Conservation (phyloP, 2,113 vertebrate genomes). For the Pseudopipra pipra region DNA sequence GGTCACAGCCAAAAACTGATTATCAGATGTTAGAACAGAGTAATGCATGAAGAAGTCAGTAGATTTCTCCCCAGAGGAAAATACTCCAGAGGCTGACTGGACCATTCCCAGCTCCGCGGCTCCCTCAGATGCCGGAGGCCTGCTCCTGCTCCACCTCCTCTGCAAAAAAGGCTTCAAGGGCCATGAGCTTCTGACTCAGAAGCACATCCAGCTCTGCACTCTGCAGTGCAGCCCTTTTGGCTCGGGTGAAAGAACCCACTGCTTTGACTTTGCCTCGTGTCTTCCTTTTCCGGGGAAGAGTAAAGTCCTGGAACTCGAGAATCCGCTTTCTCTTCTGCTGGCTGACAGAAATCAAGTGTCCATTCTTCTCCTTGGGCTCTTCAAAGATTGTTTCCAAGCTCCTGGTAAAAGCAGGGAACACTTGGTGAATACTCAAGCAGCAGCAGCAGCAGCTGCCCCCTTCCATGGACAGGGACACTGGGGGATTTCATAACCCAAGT, state of each 20-base stretch:
- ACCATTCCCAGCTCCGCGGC: background rate
- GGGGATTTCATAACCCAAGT: background rate
- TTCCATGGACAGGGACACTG: background rate
- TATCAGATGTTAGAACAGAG: background rate
- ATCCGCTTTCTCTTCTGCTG: constrained; percentile 91
- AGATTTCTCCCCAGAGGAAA: background rate
- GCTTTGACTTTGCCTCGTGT: constrained; percentile 72
- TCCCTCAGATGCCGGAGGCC: constrained; percentile 33
- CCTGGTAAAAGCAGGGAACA: constrained; percentile 66
- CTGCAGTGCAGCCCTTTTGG: constrained; percentile 79
- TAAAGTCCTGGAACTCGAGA: constrained; percentile 93
- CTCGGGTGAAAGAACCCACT: constrained; percentile 73
- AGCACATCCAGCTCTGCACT: constrained; percentile 86
- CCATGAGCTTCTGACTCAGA: constrained; percentile 88
- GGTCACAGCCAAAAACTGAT: constrained; percentile 16
- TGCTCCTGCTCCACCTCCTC: constrained; percentile 79
- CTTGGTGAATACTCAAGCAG: background rate
- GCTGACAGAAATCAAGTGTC: constrained; percentile 85
- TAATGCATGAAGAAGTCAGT: background rate
- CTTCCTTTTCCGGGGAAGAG: constrained; percentile 87
- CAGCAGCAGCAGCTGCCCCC: background rate
- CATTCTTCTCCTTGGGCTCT: constrained; percentile 92
- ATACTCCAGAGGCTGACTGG: background rate
- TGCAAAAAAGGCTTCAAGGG: constrained; percentile 88
- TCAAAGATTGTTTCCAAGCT: constrained; percentile 97